Percentiles rank a stretch among this genome's conserved stretches.
Conservation (phyloP, 2,113 vertebrate genomes). For the Todiramphus saurophagus region DNA sequence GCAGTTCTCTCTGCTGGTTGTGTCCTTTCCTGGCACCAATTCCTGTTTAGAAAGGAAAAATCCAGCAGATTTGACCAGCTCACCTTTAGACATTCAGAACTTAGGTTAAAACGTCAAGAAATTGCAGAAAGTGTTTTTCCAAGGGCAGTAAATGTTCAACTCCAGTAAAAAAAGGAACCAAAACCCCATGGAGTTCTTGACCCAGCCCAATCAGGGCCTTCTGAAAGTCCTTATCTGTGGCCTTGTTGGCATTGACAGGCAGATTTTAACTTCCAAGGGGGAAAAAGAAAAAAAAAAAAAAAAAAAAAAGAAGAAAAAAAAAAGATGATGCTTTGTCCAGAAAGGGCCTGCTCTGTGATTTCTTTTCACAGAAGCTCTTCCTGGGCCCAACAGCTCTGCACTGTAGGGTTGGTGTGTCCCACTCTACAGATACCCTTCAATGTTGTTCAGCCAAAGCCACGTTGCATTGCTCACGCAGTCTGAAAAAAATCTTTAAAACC, state of each 20-base stretch:
- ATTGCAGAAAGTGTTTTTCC: neutral
- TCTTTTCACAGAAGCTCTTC: neutral
- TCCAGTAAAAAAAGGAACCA: neutral
- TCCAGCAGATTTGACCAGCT: neutral
- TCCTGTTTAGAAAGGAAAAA: neutral
- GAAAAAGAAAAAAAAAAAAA: too few species aligned
- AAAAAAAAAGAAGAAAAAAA: too few species aligned
- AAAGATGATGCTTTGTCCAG: neutral
- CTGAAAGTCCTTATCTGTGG: neutral
- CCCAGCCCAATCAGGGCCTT: neutral
- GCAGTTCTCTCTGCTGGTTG: neutral
- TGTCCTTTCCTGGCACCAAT: neutral
- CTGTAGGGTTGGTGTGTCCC: rapidly evolving
- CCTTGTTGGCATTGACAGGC: rapidly evolving
- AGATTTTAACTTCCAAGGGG: neutral
- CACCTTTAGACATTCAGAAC: neutral
- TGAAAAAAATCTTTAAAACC: neutral
- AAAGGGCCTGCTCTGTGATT: neutral
- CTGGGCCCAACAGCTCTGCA: rapidly evolving
- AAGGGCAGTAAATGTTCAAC: neutral
- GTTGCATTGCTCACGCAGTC: rapidly evolving
- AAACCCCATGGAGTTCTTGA: neutral
- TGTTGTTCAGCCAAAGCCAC: neutral
- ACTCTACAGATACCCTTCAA: neutral
- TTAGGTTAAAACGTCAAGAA: neutral